Evolutionary conservation across 2,888 invertebrate genomes (phyloP).

Genomic region (Hylaea fasciaria): DNA sequence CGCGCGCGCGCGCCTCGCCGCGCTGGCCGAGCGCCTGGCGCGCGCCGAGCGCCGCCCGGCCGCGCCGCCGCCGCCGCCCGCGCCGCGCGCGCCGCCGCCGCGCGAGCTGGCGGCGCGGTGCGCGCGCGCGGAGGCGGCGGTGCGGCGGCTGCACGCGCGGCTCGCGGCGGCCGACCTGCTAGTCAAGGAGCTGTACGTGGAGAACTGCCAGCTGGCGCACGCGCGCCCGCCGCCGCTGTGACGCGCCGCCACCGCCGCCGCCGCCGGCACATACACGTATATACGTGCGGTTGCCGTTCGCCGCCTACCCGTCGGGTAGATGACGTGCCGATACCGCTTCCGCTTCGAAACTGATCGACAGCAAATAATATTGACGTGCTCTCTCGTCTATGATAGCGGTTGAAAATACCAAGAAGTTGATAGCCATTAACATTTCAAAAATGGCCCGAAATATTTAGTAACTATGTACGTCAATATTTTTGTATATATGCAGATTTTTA

Average conservation of each 20-base stretch:
- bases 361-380: too few relatives aligned
- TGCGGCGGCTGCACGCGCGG: constrained; percentile 83
- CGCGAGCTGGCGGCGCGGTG: constrained; percentile 71
- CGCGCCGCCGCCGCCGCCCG: constrained; percentile 28
- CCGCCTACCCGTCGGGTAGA: too few relatives aligned
- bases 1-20: constrained; percentile 80
- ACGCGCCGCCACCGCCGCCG: background rate
- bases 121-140: constrained; percentile 72
- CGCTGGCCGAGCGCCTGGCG: constrained; percentile 32
- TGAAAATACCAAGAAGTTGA: too few relatives aligned
- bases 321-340: too few relatives aligned
- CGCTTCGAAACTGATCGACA: too few relatives aligned
- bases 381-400: too few relatives aligned
- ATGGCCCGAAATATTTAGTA: too few relatives aligned
- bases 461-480: too few relatives aligned
- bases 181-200: constrained; percentile 93
- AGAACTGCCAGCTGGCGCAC: constrained; percentile 89
- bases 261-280: background rate
- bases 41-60: constrained; percentile 34
- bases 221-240: constrained; percentile 18
- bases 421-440: too few relatives aligned
- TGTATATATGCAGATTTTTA: too few relatives aligned
- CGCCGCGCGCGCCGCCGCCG: constrained; percentile 28
- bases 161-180: constrained; percentile 90
- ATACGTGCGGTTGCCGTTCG: too few relatives aligned